Percentiles rank a stretch among this genome's conserved stretches.
Conservation (phyloP, 2,888 invertebrate species). For the Mongoloraphidia duomilia region DNA sequence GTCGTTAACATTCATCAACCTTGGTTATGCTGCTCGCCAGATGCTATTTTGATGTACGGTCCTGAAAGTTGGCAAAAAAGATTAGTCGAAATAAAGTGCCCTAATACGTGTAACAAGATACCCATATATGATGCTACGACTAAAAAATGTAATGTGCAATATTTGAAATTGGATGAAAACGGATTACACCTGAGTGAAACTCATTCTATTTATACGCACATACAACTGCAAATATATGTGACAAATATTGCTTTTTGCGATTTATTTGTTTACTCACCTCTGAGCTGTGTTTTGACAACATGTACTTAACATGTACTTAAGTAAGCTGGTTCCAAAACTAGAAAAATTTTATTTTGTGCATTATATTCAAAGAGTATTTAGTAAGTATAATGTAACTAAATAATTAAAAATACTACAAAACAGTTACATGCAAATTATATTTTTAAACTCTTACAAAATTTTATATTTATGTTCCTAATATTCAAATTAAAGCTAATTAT, state of each 20-base stretch:
- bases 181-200: slow-evolving; percentile 8
- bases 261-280: slow-evolving; percentile 7
- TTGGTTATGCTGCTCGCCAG: slow-evolving; percentile 14
- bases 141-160: too few species aligned
- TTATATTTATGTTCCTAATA: too few species aligned
- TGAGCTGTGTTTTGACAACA: slow-evolving; percentile 1
- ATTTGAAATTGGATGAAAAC: too few species aligned
- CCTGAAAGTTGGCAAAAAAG: slow-evolving; percentile 13
- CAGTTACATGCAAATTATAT: too few species aligned
- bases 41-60: slow-evolving; percentile 11
- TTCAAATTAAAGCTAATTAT: too few species aligned
- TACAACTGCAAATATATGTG: slow-evolving; percentile 9
- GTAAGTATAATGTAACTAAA: neutral
- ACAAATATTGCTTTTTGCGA: slow-evolving; percentile 9
- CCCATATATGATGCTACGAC: slow-evolving; percentile 5
- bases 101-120: slow-evolving; percentile 9
- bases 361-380: neutral
- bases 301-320: neutral
- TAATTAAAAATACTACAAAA: too few species aligned
- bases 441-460: too few species aligned
- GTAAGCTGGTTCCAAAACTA: neutral
- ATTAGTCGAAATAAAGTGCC: slow-evolving; percentile 14
- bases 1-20: slow-evolving; percentile 11
- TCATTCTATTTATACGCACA: slow-evolving; percentile 9
- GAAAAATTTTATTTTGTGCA: neutral